Evolutionary conservation across 2,888 invertebrate species (phyloP).

Genomic region (Elysia crispata): DNA sequence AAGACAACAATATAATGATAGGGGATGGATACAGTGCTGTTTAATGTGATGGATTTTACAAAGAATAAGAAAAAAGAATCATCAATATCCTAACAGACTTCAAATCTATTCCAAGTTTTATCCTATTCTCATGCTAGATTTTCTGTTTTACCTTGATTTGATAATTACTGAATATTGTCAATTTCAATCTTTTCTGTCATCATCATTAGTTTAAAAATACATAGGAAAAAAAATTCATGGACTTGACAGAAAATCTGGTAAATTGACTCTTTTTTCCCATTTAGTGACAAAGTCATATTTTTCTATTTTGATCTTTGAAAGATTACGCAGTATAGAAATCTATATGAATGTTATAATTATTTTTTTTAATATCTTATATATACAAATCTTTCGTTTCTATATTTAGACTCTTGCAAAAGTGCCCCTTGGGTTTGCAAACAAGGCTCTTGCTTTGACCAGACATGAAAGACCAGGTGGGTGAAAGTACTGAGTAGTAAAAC

Average conservation of each 20-base stretch:
- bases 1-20: too few species aligned
- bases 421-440: slow-evolving; percentile 58
- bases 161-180: neutral
- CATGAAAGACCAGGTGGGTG: slow-evolving; percentile 62
- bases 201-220: neutral
- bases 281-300: neutral
- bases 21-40: too few species aligned
- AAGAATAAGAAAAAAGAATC: too few species aligned
- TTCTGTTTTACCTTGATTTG: too few species aligned
- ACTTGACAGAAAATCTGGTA: too few species aligned
- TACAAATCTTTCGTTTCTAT: neutral
- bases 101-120: too few species aligned
- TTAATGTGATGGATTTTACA: too few species aligned
- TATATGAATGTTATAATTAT: too few species aligned
- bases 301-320: neutral
- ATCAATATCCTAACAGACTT: too few species aligned
- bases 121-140: too few species aligned
- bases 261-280: neutral
- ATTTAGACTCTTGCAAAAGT: slow-evolving; percentile 50
- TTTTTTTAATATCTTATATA: neutral
- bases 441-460: slow-evolving; percentile 60
- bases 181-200: neutral
- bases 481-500: neutral
- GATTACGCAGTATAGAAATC: too few species aligned
- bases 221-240: too few species aligned